phyloP scores from a whole-genome alignment of 2,113 vertebrate genomes.

The Apistogramma diplotaenia region DNA sequence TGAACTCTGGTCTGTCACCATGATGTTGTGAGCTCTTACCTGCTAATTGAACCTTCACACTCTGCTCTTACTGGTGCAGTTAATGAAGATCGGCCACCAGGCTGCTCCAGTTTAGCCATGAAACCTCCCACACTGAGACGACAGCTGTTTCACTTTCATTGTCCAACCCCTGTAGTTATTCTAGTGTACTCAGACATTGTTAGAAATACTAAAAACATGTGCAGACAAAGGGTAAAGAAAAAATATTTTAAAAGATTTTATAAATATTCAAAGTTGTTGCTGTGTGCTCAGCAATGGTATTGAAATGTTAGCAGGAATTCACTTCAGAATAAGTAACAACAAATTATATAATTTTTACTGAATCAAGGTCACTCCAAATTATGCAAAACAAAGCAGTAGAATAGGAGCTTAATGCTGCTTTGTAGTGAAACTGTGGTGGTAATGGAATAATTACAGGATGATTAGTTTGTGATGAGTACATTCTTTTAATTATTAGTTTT shows the following conservation, averaged over 20 bases:
- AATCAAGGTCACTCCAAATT: not conserved
- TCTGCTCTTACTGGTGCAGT: no score
- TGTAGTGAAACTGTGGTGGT: not conserved
- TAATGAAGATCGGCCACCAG: no score
- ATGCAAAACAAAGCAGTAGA: conserved; percentile 15
- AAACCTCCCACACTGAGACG: no score
- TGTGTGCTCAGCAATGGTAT: not conserved
- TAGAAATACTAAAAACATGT: conserved; percentile 74
- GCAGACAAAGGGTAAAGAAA: not conserved
- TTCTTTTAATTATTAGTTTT: not conserved
- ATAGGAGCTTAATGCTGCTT: not conserved
- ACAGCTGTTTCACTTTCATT: no score
- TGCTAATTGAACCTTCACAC: no score
- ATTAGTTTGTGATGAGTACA: not conserved
- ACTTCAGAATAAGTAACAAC: not conserved
- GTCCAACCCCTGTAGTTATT: no score
- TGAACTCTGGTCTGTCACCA: no score
- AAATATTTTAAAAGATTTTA: not conserved
- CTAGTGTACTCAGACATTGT: conserved; percentile 76
- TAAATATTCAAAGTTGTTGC: not conserved
- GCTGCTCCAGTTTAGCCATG: no score
- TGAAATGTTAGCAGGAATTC: not conserved
- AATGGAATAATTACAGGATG: not conserved
- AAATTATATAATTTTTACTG: not conserved
- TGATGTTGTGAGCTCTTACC: no score